These are phyloP conservation scores for Chironomus striatipennis DNA, from an alignment of 1,140 invertebrate genomes.

Conservation along the genomic window DNA sequence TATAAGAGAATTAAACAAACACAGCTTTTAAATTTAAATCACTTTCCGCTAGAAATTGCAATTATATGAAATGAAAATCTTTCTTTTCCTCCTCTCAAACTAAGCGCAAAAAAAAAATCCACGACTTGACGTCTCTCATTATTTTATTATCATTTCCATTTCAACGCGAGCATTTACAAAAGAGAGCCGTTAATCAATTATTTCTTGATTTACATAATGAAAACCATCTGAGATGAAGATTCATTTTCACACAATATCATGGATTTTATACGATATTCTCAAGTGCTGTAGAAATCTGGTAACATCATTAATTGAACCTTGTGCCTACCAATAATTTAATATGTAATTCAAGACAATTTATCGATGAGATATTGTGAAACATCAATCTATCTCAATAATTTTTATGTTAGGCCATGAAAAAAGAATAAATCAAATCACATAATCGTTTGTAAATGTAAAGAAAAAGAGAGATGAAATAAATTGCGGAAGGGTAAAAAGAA, in stretches of 20 bases:
- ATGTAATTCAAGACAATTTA: not conserved
- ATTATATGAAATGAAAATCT: not conserved
- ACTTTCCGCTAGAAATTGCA: not conserved
- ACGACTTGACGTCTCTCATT: too few species aligned
- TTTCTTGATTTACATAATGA: not conserved
- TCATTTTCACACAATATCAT: not conserved
- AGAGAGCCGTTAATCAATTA: not conserved
- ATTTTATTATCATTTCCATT: not conserved
- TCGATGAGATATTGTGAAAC: not conserved
- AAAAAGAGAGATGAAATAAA: not conserved
- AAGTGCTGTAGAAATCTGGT: not conserved
- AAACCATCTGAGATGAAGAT: not conserved
- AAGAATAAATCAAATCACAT: not conserved
- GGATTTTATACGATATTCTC: not conserved
- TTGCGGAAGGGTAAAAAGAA: slow-evolving; percentile 11
- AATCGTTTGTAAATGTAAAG: not conserved
- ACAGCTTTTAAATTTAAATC: not conserved
- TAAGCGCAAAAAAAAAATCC: too few species aligned
- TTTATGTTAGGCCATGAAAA: not conserved
- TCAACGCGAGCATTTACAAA: not conserved
- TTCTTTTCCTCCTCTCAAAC: not conserved
- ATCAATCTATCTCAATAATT: slow-evolving; percentile 6
- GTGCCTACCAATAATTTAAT: not conserved
- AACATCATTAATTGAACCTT: not conserved
- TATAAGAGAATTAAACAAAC: too few species aligned